These are phyloP conservation scores for Tamias sibiricus DNA, from an alignment of 2,113 vertebrate species.

Conservation along the genomic window DNA sequence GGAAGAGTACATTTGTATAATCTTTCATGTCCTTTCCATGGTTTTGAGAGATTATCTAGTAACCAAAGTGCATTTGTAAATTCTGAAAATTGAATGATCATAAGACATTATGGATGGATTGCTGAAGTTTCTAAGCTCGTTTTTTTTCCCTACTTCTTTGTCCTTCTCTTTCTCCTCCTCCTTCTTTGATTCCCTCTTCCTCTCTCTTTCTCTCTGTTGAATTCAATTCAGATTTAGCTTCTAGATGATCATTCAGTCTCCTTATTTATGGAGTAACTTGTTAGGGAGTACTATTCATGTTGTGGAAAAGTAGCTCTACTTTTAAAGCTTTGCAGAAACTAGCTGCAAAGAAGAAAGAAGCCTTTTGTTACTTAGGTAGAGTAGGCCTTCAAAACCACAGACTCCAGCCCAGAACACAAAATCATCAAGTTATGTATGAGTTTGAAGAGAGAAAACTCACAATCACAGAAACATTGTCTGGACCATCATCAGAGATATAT, in stretches of 20 bases:
- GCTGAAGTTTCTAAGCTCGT: not conserved
- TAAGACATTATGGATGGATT: not conserved
- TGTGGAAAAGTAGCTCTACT: not conserved
- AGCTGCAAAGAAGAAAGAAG: not conserved
- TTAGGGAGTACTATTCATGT: not conserved
- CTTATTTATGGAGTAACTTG: not conserved
- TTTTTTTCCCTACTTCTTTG: not conserved
- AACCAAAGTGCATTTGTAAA: not conserved
- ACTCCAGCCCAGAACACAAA: not conserved
- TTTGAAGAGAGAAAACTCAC: not conserved
- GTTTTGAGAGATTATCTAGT: not conserved
- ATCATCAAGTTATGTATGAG: not conserved
- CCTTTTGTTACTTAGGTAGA: not conserved
- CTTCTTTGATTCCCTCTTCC: not conserved
- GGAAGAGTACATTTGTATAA: not conserved
- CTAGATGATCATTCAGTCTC: not conserved
- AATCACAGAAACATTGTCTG: not conserved
- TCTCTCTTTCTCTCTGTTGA: not conserved
- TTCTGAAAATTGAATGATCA: not conserved
- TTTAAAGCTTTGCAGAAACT: not conserved
- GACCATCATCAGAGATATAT: not conserved
- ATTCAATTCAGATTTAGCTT: not conserved
- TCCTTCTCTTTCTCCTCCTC: not conserved
- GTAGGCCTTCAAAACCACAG: not conserved
- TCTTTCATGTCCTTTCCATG: not conserved